These are phyloP conservation scores for Drosophila ochracea DNA, from an alignment of 2,888 invertebrate species.

Conservation along the genomic window DNA sequence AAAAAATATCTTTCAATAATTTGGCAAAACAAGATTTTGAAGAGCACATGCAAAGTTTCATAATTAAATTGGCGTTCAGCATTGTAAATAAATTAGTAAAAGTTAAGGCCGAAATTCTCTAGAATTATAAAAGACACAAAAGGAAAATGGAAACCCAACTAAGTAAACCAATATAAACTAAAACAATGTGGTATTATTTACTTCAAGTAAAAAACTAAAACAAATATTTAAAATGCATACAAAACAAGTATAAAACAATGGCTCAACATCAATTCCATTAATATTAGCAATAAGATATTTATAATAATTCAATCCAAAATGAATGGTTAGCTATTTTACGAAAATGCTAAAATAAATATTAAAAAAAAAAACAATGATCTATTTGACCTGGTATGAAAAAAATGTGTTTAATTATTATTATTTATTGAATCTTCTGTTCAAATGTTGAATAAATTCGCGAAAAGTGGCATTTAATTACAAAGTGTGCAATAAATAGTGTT, in stretches of 20 bases:
- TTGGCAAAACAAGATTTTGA: constrained; percentile 2
- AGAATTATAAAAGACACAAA: background rate
- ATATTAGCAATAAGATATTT: constrained; percentile 20
- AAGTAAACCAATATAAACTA: constrained; percentile 30
- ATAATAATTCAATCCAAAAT: constrained; percentile 22
- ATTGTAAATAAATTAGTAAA: constrained; percentile 43
- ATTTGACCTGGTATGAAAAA: background rate
- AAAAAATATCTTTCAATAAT: constrained; percentile 10
- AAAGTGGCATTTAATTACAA: background rate
- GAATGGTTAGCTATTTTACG: constrained; percentile 15
- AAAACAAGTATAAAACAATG: constrained; percentile 25
- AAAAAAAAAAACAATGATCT: background rate
- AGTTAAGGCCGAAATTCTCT: constrained; percentile 6
- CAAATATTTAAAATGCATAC: constrained; percentile 14
- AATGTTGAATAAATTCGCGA: constrained; percentile 5
- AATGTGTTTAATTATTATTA: background rate
- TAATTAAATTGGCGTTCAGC: constrained; percentile 19
- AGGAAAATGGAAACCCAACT: background rate
- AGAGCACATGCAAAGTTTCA: constrained; percentile 2
- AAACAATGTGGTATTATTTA: constrained; percentile 71
- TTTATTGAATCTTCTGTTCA: constrained; percentile 2
- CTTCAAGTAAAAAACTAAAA: constrained; percentile 60
- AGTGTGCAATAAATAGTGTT: background rate
- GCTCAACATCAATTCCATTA: constrained; percentile 33
- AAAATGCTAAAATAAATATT: constrained; percentile 29